These are phyloP conservation scores for Labeo rohita DNA, from an alignment of 2,113 vertebrate genomes.

Conservation along the genomic window DNA sequence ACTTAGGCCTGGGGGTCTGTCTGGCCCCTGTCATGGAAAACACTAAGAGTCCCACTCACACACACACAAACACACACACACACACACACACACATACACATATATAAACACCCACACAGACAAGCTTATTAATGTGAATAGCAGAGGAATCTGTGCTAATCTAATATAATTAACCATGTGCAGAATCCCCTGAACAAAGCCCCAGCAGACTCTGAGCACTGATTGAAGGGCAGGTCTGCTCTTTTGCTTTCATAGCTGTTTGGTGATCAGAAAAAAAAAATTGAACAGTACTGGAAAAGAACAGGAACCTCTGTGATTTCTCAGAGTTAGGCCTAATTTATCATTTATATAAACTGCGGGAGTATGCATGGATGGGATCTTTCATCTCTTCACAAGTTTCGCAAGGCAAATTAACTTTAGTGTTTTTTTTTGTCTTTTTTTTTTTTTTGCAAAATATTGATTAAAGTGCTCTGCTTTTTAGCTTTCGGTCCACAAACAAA, in stretches of 20 bases:
- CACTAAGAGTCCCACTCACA: slow-evolving; percentile 41
- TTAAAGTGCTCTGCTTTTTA: slow-evolving; percentile 4
- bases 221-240: neutral
- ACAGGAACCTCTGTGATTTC: slow-evolving; percentile 28
- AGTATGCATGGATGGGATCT: slow-evolving; percentile 8
- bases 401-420: neutral
- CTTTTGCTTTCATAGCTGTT: slow-evolving; percentile 26
- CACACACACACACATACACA: slow-evolving; percentile 24
- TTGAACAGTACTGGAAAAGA: neutral
- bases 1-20: slow-evolving; percentile 14
- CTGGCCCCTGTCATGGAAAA: slow-evolving; percentile 53
- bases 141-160: slow-evolving; percentile 54
- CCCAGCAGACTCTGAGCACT: slow-evolving; percentile 2
- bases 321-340: slow-evolving; percentile 14
- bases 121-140: slow-evolving; percentile 60
- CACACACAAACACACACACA: neutral
- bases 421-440: neutral
- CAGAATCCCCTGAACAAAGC: slow-evolving; percentile 16
- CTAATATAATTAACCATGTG: slow-evolving; percentile 27
- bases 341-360: neutral
- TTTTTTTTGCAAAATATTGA: neutral
- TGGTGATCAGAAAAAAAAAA: neutral
- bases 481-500: neutral
- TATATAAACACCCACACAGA: slow-evolving; percentile 29
- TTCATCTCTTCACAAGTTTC: slow-evolving; percentile 27